Percentiles rank a stretch among this genome's conserved stretches.
phyloP scores from a whole-genome alignment of 1,140 invertebrate species.

The Neodiprion fabricii region DNA sequence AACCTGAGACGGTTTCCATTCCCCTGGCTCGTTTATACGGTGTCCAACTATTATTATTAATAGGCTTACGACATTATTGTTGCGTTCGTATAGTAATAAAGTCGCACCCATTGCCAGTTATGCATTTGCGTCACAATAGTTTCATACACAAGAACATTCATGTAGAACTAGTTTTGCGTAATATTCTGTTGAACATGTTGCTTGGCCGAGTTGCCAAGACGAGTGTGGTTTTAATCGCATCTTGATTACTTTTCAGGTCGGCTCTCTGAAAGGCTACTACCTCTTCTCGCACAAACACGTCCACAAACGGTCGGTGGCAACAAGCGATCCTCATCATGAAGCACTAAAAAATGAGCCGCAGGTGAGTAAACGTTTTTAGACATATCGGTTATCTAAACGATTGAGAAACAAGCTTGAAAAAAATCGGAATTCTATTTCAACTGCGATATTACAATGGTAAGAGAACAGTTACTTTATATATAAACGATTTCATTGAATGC shows the following conservation, averaged over 20 bases:
- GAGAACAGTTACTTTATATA: too few species aligned
- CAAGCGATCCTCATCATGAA: slow-evolving; percentile 76
- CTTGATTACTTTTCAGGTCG: slow-evolving; percentile 74
- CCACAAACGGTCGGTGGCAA: slow-evolving; percentile 78
- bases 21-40: too few species aligned
- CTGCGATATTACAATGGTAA: too few species aligned
- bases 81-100: not conserved
- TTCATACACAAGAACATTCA: not conserved
- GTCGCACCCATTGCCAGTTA: not conserved
- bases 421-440: too few species aligned
- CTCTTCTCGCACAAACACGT: slow-evolving; percentile 81
- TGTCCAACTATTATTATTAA: not conserved
- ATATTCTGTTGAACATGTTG: not conserved
- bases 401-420: slow-evolving; percentile 16
- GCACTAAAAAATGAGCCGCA: slow-evolving; percentile 76
- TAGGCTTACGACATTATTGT: not conserved
- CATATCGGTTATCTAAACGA: slow-evolving; percentile 17
- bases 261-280: slow-evolving; percentile 81
- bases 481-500: too few species aligned
- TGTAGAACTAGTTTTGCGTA: not conserved
- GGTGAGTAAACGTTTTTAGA: slow-evolving; percentile 64
- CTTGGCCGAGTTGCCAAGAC: not conserved
- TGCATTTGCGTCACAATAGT: not conserved
- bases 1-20: too few species aligned
- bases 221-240: not conserved